Base-by-base conservation (phyloP, 2,797 vertebrate genomes). In the Sebastes nivosus region DNA sequence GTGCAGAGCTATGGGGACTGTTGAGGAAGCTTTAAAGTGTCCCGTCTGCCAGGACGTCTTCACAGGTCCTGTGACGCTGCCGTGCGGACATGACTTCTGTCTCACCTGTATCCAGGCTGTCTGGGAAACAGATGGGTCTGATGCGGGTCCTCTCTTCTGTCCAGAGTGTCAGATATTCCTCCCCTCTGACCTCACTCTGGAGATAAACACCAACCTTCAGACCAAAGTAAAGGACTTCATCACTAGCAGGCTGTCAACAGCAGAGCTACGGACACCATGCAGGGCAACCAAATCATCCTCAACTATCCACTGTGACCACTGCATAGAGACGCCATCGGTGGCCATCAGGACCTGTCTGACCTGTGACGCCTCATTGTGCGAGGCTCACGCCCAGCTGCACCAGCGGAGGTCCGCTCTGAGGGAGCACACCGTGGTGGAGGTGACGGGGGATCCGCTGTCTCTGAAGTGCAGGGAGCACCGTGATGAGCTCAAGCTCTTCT, bases 111-210 rank as follows among this genome's bases (percentile, higher is more conserved):
- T 96, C 76, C 88, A 81, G 42, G 74, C 91, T 9, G 95, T 96
- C 20, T 96, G 95, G 95, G 92, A 95, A 77, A 88, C 87, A 16
- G 93, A 94, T 27, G 86, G 82, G 7, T 80, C 87, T 2, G 50
- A 74, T 5, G 61, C 80, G 5, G 90, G 87, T 6, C 93, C 89
- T 14, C 67, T 92, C 57, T 96, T 96, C 89, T 96, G 96, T 77
- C 96, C 95, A 4, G 96, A 96, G 90, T 96, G 96, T 88, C 96
- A 95, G 87, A 93, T 95, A 50, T 84, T 96, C 22, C 89, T 96
- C 14, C 79, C 93, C n/a, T 72, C 94, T 64, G 86, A 91, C 69
- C 82, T 93, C 46, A 74, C 75, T 27, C 83, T 95, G 87, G 84
- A 95, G 78, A 79, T 92, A 71, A 95, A 95, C 79, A 54, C 61